These are phyloP conservation scores for Drosophila mojavensis DNA, from an alignment of 1,140 invertebrate genomes.

Conservation along the genomic window DNA sequence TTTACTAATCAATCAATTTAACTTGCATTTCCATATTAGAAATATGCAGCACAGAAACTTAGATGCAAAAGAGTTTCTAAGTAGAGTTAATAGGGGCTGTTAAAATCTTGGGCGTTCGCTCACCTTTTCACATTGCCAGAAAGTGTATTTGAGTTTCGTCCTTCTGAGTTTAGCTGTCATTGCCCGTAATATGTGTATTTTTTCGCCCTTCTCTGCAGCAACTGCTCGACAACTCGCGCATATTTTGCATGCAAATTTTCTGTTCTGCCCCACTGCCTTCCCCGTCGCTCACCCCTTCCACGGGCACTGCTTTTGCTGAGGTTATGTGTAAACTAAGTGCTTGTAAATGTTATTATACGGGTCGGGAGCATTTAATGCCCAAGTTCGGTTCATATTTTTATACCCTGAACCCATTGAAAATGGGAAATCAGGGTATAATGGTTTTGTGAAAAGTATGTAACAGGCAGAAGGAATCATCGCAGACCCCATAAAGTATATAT, in stretches of 20 bases:
- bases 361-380: conserved; percentile 40
- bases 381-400: conserved; percentile 3
- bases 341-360: conserved; percentile 73
- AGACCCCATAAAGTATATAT: no score
- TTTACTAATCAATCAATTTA: no score
- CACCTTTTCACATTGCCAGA: no score
- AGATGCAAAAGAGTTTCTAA: no score
- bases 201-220: conserved; percentile 28
- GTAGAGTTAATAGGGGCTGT: no score
- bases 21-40: no score
- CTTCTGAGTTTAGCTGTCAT: neutral
- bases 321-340: conserved; percentile 72
- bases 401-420: no score
- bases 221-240: conserved; percentile 56
- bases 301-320: conserved; percentile 37
- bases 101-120: no score
- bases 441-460: no score
- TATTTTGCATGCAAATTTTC: conserved; percentile 68
- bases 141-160: conserved; percentile 5
- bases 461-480: no score
- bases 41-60: no score
- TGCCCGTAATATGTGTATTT: conserved; percentile 48
- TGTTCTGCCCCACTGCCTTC: conserved; percentile 15
- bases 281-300: neutral
- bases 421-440: no score